Evolutionary conservation across 2,797 vertebrate species (phyloP), one percentile per base, ranked within the genome.

Genomic region (Trachops cirrhosus): DNA sequence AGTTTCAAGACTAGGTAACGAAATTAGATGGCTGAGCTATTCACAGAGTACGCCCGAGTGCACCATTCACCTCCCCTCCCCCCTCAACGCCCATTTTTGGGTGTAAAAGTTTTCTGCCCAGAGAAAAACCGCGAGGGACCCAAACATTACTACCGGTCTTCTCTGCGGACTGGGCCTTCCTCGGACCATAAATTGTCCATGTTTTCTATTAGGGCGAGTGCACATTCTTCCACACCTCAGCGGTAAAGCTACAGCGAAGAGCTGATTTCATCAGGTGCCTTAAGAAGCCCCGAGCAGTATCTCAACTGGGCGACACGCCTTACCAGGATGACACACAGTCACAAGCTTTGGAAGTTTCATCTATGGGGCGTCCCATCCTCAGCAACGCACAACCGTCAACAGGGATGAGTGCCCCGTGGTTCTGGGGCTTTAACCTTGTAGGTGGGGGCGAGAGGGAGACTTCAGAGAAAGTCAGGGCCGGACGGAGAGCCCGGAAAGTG

Each of bases 1-100:
- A 89, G 64, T 84, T 96, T 57, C 84, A 67, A 93, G 88, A 52
- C 44, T 64, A 70, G 77, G 82, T 91, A 89, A 95, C 74, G 29
- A 26, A 70, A 70, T 94, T n/a, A 48, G 62, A 68, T 50, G 12
- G 84, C 57, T 41, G 22, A 88, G 78, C 91, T 67, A 57, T 78
- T 87, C 74, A 48, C 7, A 71, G 14, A 46, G 54, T 12, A 11
- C 46, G 29, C 54, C 59, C 41, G 2, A 6, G 52, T 54, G 95
- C 26, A 88, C 71, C 15, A 62, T 2, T 62, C 26, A 11, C 62
- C 9, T 85, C 24, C 39, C 39, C 32, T 71, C 22, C 48, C 52
- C 64, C 93, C 39, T 48, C 78, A 3, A 32, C 29, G 94, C 32
- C 24, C 62, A 26, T 9, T 62, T 91, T 34, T 26, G 79, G 89